Evolutionary conservation across 2,888 invertebrate genomes (phyloP).

Genomic region (Camptogramma bilineatum): DNA sequence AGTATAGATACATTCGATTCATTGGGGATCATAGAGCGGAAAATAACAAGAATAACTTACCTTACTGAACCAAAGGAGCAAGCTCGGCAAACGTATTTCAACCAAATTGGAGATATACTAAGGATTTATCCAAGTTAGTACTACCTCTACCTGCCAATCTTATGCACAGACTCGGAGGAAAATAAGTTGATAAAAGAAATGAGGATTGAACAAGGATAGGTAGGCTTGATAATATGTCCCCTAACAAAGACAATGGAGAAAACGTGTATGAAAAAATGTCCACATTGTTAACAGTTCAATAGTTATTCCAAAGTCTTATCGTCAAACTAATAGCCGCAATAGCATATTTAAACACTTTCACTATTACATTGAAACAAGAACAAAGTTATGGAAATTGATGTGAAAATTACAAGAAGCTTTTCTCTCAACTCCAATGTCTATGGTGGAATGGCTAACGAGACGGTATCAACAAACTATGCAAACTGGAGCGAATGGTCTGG

Average conservation of each 20-base stretch:
- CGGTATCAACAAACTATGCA: conserved; percentile 43
- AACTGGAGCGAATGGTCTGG: conserved; percentile 38
- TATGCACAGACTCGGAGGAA: neutral
- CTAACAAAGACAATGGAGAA: too few relatives aligned
- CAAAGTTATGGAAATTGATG: conserved; percentile 4
- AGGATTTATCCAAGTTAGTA: neutral
- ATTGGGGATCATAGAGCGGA: conserved; percentile 11
- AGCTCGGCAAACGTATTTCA: neutral
- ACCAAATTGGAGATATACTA: neutral
- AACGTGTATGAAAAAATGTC: neutral
- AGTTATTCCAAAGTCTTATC: too few relatives aligned
- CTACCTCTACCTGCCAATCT: neutral
- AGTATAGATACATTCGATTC: conserved; percentile 6
- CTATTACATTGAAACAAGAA: neutral
- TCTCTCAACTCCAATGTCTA: conserved; percentile 24
- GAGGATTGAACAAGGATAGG: neutral
- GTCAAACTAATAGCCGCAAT: neutral
- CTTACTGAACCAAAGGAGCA: conserved; percentile 3
- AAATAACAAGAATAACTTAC: conserved; percentile 4
- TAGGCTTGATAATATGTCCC: neutral
- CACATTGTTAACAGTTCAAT: too few relatives aligned
- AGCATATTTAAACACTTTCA: neutral
- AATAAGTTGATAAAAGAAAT: neutral
- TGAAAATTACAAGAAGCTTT: conserved; percentile 14
- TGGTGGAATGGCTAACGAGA: conserved; percentile 41